These are phyloP conservation scores for Alloscopus bannaensis DNA, from an alignment of 2,888 invertebrate species.

Conservation along the genomic window DNA sequence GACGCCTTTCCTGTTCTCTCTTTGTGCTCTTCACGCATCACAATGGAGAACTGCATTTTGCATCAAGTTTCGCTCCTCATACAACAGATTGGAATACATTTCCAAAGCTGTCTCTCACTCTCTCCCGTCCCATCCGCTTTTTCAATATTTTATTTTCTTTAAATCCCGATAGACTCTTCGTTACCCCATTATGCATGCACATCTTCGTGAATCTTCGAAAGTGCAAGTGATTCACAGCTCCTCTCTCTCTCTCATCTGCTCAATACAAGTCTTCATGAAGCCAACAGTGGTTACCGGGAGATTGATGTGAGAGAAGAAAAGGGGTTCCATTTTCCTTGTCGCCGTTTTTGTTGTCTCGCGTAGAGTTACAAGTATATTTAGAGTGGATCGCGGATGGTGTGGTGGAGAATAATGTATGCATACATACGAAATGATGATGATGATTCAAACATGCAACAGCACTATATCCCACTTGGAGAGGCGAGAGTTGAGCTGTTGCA, in stretches of 20 bases:
- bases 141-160: slow-evolving; percentile 59
- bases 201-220: slow-evolving; percentile 61
- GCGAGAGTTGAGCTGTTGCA: slow-evolving; percentile 49
- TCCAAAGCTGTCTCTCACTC: slow-evolving; percentile 61
- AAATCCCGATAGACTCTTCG: slow-evolving; percentile 61
- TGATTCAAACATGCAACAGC: slow-evolving; percentile 49
- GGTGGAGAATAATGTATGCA: slow-evolving; percentile 25
- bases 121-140: slow-evolving; percentile 57
- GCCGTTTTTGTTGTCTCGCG: slow-evolving; percentile 26
- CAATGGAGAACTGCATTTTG: slow-evolving; percentile 35
- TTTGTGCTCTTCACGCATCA: slow-evolving; percentile 31
- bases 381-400: background rate
- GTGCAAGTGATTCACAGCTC: slow-evolving; percentile 62
- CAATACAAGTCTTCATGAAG: too few species aligned
- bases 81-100: slow-evolving; percentile 58
- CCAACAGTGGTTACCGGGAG: background rate
- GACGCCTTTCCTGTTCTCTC: slow-evolving; percentile 19
- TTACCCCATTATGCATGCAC: slow-evolving; percentile 62
- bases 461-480: slow-evolving; percentile 2
- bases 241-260: slow-evolving; percentile 15
- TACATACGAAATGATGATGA: slow-evolving; percentile 44
- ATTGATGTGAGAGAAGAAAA: slow-evolving; percentile 28
- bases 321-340: slow-evolving; percentile 48
- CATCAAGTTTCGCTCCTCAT: slow-evolving; percentile 8
- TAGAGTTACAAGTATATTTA: background rate